A percentile compares a stretch with the other conserved stretches of the same genome.
phyloP scores from a whole-genome alignment of 2,797 vertebrate genomes.

The Xerus rutilus region DNA sequence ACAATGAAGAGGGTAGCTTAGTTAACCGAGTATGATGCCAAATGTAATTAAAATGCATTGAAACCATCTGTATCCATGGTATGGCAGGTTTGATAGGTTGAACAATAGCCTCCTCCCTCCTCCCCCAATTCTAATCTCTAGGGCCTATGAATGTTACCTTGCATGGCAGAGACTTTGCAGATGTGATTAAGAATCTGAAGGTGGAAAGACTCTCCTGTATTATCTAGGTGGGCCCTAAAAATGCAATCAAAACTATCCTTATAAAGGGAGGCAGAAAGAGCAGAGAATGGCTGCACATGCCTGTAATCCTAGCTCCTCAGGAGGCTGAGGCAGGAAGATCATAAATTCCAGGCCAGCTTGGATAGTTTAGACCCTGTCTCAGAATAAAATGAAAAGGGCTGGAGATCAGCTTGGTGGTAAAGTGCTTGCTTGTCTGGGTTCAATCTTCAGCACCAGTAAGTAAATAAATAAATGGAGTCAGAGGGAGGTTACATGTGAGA shows the following conservation, averaged over 20 bases:
- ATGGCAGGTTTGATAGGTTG: background rate
- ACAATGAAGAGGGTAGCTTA: background rate
- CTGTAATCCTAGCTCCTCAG: too few species aligned
- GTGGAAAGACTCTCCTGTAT: background rate
- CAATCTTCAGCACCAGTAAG: too few species aligned
- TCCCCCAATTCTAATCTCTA: background rate
- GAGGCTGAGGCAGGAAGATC: too few species aligned
- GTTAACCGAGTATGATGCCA: background rate
- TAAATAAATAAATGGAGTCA: too few species aligned
- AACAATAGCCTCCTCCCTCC: fast-evolving
- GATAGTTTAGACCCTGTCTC: too few species aligned
- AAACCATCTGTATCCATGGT: background rate
- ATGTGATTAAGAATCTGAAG: background rate
- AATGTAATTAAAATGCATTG: background rate
- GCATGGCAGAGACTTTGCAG: background rate
- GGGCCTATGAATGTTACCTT: background rate
- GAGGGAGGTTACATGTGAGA: background rate
- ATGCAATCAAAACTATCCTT: background rate
- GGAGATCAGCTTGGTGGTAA: too few species aligned
- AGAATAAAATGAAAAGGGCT: too few species aligned
- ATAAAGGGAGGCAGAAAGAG: background rate
- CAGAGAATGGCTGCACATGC: too few species aligned
- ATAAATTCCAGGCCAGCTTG: too few species aligned
- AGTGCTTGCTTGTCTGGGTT: too few species aligned
- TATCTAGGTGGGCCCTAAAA: background rate